These are phyloP conservation scores for Grantiella picta DNA, from an alignment of 2,113 vertebrate species.

Conservation along the genomic window DNA sequence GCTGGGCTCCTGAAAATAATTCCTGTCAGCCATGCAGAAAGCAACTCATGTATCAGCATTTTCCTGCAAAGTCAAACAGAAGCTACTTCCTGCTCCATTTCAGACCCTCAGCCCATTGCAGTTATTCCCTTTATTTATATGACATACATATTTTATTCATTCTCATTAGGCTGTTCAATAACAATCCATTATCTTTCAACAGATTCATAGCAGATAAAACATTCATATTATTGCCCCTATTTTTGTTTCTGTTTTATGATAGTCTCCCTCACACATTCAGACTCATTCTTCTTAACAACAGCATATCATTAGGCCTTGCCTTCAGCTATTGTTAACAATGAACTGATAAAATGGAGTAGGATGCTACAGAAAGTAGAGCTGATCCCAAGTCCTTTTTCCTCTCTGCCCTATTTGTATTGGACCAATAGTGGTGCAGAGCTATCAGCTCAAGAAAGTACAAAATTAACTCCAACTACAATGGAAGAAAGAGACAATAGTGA, in stretches of 20 bases:
- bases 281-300: background rate
- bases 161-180: constrained; percentile 28
- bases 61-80: background rate
- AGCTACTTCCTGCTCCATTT: background rate
- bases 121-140: constrained; percentile 21
- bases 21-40: background rate
- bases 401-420: background rate
- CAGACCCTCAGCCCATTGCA: background rate
- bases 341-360: constrained; percentile 20
- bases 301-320: constrained; percentile 37
- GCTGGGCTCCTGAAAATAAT: background rate
- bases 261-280: background rate
- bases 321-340: constrained; percentile 24
- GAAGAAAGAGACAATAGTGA: constrained; percentile 17
- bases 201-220: constrained; percentile 40
- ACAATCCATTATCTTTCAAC: constrained; percentile 15
- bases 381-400: background rate
- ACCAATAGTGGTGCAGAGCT: background rate
- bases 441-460: background rate
- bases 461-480: background rate
- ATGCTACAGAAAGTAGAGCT: background rate
- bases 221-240: constrained; percentile 10
- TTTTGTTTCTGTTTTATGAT: constrained; percentile 41
- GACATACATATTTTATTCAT: constrained; percentile 47
- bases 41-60: background rate